These are phyloP conservation scores for Euborellia annulipes DNA, from an alignment of 1,140 invertebrate species.

Conservation along the genomic window DNA sequence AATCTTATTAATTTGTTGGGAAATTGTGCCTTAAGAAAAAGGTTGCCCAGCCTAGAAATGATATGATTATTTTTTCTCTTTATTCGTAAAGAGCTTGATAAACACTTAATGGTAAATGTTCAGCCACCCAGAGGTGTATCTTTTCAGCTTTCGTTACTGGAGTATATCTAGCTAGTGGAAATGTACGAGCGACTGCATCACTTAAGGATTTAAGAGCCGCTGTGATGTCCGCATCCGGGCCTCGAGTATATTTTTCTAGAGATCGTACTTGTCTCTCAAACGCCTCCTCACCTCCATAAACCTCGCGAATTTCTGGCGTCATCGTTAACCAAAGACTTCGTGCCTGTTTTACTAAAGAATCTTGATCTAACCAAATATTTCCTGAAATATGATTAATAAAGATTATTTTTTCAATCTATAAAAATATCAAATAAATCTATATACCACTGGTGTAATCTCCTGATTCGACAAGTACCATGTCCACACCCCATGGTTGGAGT, in stretches of 20 bases:
- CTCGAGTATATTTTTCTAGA: conserved; percentile 58
- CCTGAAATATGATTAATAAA: not conserved
- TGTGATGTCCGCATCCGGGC: conserved; percentile 51
- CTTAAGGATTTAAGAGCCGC: conserved; percentile 49
- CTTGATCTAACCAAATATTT: conserved; percentile 41
- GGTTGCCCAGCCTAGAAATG: too few relatives aligned
- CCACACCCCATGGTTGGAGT: conserved; percentile 53
- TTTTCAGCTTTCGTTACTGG: conserved; percentile 58
- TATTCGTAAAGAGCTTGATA: conserved; percentile 49
- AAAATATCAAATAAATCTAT: too few relatives aligned
- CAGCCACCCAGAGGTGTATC: conserved; percentile 55
- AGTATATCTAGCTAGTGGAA: conserved; percentile 62
- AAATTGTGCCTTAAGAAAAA: too few relatives aligned
- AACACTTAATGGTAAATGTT: conserved; percentile 58
- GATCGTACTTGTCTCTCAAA: conserved; percentile 60
- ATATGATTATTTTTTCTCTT: too few relatives aligned
- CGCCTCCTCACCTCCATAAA: conserved; percentile 63
- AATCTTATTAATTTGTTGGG: too few relatives aligned
- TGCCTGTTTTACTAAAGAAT: conserved; percentile 53
- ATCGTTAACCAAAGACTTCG: conserved; percentile 62
- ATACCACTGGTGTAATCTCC: conserved; percentile 63
- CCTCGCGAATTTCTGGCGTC: conserved; percentile 53
- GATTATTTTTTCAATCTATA: too few relatives aligned
- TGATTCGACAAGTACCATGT: conserved; percentile 64
- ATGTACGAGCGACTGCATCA: conserved; percentile 59